Evolutionary conservation across 2,888 invertebrate species (phyloP).

Genomic region (Bombyx huttoni): DNA sequence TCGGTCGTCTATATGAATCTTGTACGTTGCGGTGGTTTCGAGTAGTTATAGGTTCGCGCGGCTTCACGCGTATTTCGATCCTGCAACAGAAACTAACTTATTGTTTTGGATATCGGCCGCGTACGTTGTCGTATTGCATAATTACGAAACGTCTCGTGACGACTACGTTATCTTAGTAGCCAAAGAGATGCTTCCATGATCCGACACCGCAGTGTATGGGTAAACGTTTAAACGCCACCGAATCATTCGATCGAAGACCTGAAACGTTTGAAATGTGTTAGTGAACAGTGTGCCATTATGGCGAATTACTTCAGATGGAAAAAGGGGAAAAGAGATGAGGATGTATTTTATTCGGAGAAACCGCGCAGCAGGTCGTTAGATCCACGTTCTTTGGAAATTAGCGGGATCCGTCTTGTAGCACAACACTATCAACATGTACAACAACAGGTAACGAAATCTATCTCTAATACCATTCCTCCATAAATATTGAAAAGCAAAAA

Average conservation of each 20-base stretch:
- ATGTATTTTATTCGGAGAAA: slow-evolving; percentile 71
- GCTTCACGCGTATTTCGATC: slow-evolving; percentile 21
- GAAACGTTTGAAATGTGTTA: slow-evolving; percentile 16
- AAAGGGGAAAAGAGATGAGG: slow-evolving; percentile 73
- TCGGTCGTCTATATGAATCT: neutral
- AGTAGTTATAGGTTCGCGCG: slow-evolving; percentile 10
- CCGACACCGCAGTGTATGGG: slow-evolving; percentile 28
- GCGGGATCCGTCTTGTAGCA: slow-evolving; percentile 75
- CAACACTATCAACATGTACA: slow-evolving; percentile 56
- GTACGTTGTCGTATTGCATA: slow-evolving; percentile 40
- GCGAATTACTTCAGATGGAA: slow-evolving; percentile 81
- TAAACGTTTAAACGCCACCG: slow-evolving; percentile 20
- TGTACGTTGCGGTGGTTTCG: neutral
- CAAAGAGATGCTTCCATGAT: slow-evolving; percentile 50
- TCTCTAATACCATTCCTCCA: neutral
- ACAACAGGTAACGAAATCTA: slow-evolving; percentile 16
- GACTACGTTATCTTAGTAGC: slow-evolving; percentile 55
- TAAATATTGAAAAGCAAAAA: too few species aligned
- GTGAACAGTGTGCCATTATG: slow-evolving; percentile 45
- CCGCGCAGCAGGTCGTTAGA: slow-evolving; percentile 82
- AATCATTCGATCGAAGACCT: slow-evolving; percentile 8
- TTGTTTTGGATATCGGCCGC: slow-evolving; percentile 26
- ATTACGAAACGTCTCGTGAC: slow-evolving; percentile 56
- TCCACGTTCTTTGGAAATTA: slow-evolving; percentile 78
- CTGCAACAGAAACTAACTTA: slow-evolving; percentile 21